Percentiles rank a stretch among this genome's conserved stretches.
phyloP scores from a whole-genome alignment of 1,140 invertebrate genomes.

The Anastrepha ludens region DNA sequence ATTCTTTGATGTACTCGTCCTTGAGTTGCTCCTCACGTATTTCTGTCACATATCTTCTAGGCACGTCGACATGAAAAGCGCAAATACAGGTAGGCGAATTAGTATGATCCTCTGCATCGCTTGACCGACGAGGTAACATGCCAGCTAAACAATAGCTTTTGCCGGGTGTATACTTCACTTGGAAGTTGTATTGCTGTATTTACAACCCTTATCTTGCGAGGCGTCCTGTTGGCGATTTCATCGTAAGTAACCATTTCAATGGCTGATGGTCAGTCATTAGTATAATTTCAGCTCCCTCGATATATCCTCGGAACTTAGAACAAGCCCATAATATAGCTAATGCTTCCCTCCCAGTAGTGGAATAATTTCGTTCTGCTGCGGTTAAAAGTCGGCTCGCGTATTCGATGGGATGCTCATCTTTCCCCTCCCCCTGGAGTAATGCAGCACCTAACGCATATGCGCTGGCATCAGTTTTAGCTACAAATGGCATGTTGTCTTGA shows the following conservation, averaged over 20 bases:
- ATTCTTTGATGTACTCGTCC: slow-evolving; percentile 8
- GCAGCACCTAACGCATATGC: no score
- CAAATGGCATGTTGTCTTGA: no score
- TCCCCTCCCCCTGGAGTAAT: no score
- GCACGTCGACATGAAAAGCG: background rate
- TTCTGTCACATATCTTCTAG: background rate
- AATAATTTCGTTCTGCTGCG: slow-evolving; percentile 71
- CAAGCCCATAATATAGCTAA: slow-evolving; percentile 73
- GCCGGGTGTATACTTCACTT: slow-evolving; percentile 59
- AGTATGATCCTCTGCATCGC: background rate
- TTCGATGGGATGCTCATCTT: slow-evolving; percentile 40
- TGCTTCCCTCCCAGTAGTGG: slow-evolving; percentile 70
- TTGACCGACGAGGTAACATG: slow-evolving; percentile 53
- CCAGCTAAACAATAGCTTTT: slow-evolving; percentile 59
- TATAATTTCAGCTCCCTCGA: slow-evolving; percentile 65
- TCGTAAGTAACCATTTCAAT: slow-evolving; percentile 61
- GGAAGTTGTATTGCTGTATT: slow-evolving; percentile 58
- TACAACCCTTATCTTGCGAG: slow-evolving; percentile 63
- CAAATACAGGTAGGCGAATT: background rate
- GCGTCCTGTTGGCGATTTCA: slow-evolving; percentile 64
- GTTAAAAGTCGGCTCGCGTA: slow-evolving; percentile 60
- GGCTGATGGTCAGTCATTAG: slow-evolving; percentile 62
- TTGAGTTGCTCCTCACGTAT: slow-evolving; percentile 9
- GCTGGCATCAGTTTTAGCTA: no score
- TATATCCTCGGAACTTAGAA: slow-evolving; percentile 65